A percentile compares a stretch with the other conserved stretches of the same genome.
phyloP scores from a whole-genome alignment of 2,113 vertebrate species.

The Megaceryle torquata region DNA sequence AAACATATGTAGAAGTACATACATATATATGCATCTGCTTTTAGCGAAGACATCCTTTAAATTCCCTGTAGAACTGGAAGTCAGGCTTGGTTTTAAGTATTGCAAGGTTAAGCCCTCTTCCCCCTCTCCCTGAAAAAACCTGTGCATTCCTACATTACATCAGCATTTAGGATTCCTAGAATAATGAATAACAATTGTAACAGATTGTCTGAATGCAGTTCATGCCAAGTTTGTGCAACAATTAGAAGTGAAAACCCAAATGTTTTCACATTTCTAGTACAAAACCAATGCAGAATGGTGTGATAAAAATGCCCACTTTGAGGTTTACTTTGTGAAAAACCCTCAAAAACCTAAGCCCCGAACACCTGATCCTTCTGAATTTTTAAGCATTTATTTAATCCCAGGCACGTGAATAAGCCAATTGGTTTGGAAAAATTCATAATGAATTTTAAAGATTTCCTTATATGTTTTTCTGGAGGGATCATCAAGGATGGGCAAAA shows the following conservation, averaged over 20 bases:
- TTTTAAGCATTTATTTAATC: not conserved
- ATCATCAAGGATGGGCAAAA: not conserved
- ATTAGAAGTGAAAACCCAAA: slow-evolving; percentile 50
- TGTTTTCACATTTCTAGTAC: slow-evolving; percentile 41
- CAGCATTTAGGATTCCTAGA: slow-evolving; percentile 19
- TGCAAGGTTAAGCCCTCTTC: not conserved
- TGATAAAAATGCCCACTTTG: not conserved
- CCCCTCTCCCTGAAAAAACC: not conserved
- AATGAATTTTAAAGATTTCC: not conserved
- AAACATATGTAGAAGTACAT: not conserved
- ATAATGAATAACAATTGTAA: slow-evolving; percentile 35
- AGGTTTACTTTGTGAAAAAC: not conserved
- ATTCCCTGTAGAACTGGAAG: not conserved
- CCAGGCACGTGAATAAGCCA: not conserved
- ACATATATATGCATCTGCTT: not conserved
- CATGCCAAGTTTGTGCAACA: not conserved
- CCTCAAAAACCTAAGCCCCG: not conserved
- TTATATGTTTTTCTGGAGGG: not conserved
- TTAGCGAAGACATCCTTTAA: not conserved
- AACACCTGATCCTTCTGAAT: not conserved
- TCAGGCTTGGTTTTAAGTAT: slow-evolving; percentile 24
- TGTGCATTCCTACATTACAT: slow-evolving; percentile 10
- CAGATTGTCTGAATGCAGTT: not conserved
- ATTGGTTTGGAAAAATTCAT: not conserved
- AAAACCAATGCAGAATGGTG: not conserved